Evolutionary conservation across 1,140 invertebrate genomes (phyloP), one percentile per base, ranked within the genome.

Genomic region (Dendroctonus ponderosae): DNA sequence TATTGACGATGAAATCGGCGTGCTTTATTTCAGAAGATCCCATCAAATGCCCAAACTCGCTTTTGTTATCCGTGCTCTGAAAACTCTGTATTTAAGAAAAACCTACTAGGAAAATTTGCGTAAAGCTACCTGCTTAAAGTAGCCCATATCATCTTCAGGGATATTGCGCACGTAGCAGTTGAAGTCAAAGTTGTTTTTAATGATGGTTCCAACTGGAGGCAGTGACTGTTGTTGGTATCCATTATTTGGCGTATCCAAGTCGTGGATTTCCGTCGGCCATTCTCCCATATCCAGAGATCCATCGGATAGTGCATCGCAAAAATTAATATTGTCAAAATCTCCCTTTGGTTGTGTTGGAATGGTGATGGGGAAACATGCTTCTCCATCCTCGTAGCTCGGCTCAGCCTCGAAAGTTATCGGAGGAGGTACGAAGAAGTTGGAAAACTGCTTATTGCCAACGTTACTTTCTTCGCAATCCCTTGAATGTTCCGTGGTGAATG

Each of bases 221-320:
- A 76, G 60, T 26, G 58, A 11, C 43, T n/a, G 50, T 26, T 26
- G 26, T 6, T 41, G 8, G 12, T 60, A 53, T 53, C 14, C 41
- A 9, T n/a, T 12, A 39, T 66, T 50, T 37, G 38, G n/a, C 7
- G 53, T 40, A 40, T 68, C 60, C 44, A 63, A 39, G 39, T 49
- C 50, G 14, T 51, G 51, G 9, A 60, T 60, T 14, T 65, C 67
- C 7, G 54, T 26, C 5, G 66, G 15, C 44, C 70, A 71, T 39
- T 72, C 73, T 8, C 70, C 72, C 6, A 76, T 68, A 69, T 75
- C 75, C 7, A 75, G 63, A 5, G 73, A 75, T n/a, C 52, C 61
- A 40, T 66, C 69, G 0, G 68, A 72, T 12, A 76, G 41, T 44
- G 40, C 70, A 8, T 76, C 74, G 49, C 68, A 70, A 7, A 75